Evolutionary conservation across 2,797 vertebrate species (phyloP), one percentile per base, ranked within the genome.

Genomic region (Microctenopoma stevenorrisi): DNA sequence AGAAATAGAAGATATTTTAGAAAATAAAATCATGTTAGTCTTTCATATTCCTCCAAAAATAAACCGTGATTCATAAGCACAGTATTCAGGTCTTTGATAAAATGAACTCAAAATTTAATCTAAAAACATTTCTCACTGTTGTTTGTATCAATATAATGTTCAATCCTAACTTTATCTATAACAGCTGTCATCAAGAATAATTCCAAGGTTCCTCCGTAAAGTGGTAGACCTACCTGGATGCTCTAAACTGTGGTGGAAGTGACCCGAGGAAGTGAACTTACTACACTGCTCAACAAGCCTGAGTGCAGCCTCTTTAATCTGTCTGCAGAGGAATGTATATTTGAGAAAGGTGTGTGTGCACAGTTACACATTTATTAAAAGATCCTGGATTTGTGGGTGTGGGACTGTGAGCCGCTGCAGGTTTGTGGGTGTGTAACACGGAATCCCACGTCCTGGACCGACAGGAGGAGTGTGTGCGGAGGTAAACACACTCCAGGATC

Each of bases 291-390:
- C 43, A 42, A 9, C 8, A 13, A 68, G 64, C 35, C 49, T 3
- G 1, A 1, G 52, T 44, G 73, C 83, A 82, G 83, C 83, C 30
- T 85, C 89, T 95, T 95, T 93, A 94, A 94, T 92, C 89, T 59
- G 64, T 59, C 79, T 78, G 82, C 64, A 75, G 28, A 85, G 88
- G 90, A 91, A 90, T 92, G 93, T 90, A 76, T 95, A 86, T 95
- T 95, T 94, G 92, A 88, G 88, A 90, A 95, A 94, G 94, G 94
- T 94, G 94, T 95, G 93, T 92, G 91, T 86, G 78, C 82, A 62
- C 85, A 70, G 91, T 90, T 92, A 89, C 92, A 93, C 91, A 91
- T 94, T 94, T 88, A 94, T 94, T 74, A 89, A 90, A 84, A 93
- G 87, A 95, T 95, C 94, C 94, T 94, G 94, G 62, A 87, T 79